Evolutionary conservation across 2,888 invertebrate species (phyloP).

Genomic region (Macrophya annulata): DNA sequence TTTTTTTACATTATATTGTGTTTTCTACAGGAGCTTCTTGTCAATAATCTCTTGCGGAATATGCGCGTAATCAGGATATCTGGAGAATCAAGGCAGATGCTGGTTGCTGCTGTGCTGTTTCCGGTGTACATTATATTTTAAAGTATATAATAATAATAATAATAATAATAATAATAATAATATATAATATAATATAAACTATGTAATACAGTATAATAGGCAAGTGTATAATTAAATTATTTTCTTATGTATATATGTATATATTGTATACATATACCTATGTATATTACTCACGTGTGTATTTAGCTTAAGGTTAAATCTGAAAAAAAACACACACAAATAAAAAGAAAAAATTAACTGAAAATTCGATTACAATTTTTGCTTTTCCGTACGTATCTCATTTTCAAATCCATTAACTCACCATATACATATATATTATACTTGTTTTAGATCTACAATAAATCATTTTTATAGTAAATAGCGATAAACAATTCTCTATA

Average conservation of each 20-base stretch:
- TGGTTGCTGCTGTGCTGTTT: constrained; percentile 36
- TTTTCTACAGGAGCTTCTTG: constrained; percentile 39
- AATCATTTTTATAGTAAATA: neutral
- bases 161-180: constrained; percentile 9
- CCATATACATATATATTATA: neutral
- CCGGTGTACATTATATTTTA: constrained; percentile 8
- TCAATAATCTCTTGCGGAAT: constrained; percentile 42
- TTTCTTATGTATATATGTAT: neutral
- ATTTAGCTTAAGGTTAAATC: neutral
- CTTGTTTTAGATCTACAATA: neutral
- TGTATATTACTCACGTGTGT: neutral
- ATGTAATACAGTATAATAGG: neutral
- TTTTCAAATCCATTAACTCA: neutral
- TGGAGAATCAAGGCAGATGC: neutral
- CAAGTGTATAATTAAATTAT: constrained; percentile 25
- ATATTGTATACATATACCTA: no score
- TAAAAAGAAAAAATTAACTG: neutral
- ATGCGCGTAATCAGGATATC: constrained; percentile 15
- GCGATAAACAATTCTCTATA: neutral
- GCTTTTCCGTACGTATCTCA: neutral
- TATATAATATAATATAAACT: neutral
- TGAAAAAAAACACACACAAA: neutral
- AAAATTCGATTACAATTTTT: neutral
- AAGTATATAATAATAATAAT: neutral
- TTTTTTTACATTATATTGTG: constrained; percentile 7